phyloP scores from a whole-genome alignment of 2,113 vertebrate genomes.

The Aegithalos caudatus region DNA sequence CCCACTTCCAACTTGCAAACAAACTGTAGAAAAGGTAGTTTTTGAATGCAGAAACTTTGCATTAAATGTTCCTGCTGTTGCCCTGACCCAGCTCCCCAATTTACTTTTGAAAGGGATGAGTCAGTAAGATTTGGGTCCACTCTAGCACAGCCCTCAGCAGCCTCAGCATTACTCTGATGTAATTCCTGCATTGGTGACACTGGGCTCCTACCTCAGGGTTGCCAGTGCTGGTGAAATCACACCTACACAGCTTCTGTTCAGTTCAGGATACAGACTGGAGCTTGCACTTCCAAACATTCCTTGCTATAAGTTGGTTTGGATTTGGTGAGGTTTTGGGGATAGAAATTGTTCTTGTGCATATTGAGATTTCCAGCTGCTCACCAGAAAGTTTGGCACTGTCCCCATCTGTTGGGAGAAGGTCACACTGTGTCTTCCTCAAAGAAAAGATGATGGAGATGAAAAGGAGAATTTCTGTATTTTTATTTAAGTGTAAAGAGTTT shows the following conservation, averaged over 20 bases:
- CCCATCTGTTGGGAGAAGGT: not conserved
- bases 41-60: not conserved
- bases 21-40: not conserved
- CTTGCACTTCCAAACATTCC: not conserved
- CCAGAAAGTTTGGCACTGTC: not conserved
- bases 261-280: not conserved
- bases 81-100: not conserved
- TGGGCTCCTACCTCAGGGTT: rapidly evolving
- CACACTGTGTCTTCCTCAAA: not conserved
- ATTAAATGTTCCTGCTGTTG: not conserved
- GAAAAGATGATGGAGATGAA: not conserved
- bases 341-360: not conserved
- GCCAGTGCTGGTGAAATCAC: not conserved
- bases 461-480: not conserved
- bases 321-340: not conserved
- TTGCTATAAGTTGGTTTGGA: not conserved
- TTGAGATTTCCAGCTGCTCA: not conserved
- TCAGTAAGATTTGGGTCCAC: not conserved
- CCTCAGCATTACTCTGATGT: not conserved
- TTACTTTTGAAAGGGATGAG: not conserved
- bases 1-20: not conserved
- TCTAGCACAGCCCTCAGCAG: not conserved
- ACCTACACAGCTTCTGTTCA: not conserved
- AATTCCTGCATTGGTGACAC: not conserved
- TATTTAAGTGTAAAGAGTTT: not conserved